phyloP scores from a whole-genome alignment of 2,113 vertebrate species.

The Talpa occidentalis region DNA sequence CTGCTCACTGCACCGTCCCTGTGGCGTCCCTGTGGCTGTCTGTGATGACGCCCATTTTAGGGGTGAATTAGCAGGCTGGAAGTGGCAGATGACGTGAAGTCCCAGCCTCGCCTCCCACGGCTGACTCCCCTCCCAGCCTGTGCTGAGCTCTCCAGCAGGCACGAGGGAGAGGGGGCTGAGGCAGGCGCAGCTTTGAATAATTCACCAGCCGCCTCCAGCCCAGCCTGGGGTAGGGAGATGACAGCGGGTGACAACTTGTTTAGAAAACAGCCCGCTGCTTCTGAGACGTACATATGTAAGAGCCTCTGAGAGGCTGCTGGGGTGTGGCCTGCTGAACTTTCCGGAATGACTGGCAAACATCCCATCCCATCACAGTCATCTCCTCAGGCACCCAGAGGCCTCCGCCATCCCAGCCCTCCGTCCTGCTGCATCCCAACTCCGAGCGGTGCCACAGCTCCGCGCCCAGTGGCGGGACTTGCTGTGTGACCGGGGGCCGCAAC shows the following conservation, averaged over 20 bases:
- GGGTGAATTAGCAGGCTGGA: background rate
- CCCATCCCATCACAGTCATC: background rate
- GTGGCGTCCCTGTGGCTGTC: accelerated
- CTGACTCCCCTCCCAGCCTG: background rate
- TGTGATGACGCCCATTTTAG: background rate
- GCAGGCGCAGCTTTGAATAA: background rate
- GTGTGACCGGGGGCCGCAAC: background rate
- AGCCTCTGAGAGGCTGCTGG: background rate
- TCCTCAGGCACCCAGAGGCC: background rate
- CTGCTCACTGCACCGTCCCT: background rate
- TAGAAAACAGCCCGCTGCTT: background rate
- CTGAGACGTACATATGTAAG: background rate
- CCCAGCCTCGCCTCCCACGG: background rate
- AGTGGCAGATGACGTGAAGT: background rate
- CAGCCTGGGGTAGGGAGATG: background rate
- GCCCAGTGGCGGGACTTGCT: background rate
- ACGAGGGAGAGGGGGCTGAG: background rate
- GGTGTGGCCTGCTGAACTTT: background rate
- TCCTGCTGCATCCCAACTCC: background rate
- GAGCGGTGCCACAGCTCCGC: accelerated
- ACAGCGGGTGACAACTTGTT: background rate
- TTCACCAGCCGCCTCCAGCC: background rate
- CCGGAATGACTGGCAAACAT: background rate
- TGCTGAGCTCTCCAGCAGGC: background rate
- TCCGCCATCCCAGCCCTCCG: background rate